Evolutionary conservation across 1,140 invertebrate species (phyloP).

Genomic region (Pollicipes pollicipes): DNA sequence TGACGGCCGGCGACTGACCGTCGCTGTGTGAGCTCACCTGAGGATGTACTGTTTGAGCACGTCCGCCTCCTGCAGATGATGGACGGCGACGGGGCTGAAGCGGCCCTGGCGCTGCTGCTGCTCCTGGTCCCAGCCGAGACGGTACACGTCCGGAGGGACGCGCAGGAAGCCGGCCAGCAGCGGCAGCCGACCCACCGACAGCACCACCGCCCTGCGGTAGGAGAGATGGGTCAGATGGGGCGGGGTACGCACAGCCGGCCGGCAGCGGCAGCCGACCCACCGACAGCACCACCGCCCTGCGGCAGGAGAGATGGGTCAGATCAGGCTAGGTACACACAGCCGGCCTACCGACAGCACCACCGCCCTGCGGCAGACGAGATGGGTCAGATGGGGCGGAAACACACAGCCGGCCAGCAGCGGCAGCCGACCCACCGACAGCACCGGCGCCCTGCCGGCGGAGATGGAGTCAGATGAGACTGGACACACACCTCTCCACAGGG

Average conservation of each 20-base stretch:
- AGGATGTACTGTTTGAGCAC: slow-evolving; percentile 41
- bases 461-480: too few relatives aligned
- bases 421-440: slow-evolving; percentile 39
- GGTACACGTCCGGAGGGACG: slow-evolving; percentile 47
- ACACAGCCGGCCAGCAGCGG: slow-evolving; percentile 44
- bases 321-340: too few relatives aligned
- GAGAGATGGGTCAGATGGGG: too few relatives aligned
- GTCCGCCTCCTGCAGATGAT: slow-evolving; percentile 55
- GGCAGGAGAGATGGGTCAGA: too few relatives aligned
- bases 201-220: slow-evolving; percentile 29
- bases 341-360: slow-evolving; percentile 40
- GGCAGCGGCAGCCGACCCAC: slow-evolving; percentile 40
- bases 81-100: slow-evolving; percentile 40
- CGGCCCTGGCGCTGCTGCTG: slow-evolving; percentile 32
- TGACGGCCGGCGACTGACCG: too few relatives aligned
- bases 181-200: slow-evolving; percentile 39
- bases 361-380: slow-evolving; percentile 26
- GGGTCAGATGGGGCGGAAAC: too few relatives aligned
- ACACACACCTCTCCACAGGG: too few relatives aligned
- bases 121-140: slow-evolving; percentile 36
- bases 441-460: slow-evolving; percentile 27
- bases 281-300: slow-evolving; percentile 33
- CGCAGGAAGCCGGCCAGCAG: slow-evolving; percentile 44
- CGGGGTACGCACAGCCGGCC: too few relatives aligned
- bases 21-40: slow-evolving; percentile 21